A percentile compares a stretch with the other conserved stretches of the same genome.
These are phyloP conservation scores for Parnassius orleans DNA, from an alignment of 2,888 invertebrate species.

Conservation along the genomic window DNA sequence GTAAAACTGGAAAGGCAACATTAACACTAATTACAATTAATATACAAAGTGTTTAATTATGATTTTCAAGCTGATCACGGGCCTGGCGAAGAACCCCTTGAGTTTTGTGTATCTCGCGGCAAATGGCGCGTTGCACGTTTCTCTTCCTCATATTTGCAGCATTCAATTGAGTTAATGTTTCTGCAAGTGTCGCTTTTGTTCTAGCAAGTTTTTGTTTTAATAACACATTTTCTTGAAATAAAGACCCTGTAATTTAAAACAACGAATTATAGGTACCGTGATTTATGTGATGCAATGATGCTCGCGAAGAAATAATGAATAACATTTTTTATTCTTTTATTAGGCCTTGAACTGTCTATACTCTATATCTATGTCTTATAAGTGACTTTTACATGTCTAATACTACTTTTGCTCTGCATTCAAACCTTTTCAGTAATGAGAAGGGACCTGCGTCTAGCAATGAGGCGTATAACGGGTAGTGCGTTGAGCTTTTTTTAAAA, in stretches of 20 bases:
- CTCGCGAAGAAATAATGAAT: no score
- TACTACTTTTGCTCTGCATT: no score
- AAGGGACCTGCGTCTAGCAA: no score
- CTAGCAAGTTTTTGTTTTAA: constrained; percentile 85
- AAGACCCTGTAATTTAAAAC: constrained; percentile 53
- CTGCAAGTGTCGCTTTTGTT: constrained; percentile 87
- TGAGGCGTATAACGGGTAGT: no score
- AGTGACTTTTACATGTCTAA: no score
- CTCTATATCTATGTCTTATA: no score
- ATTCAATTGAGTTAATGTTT: constrained; percentile 87
- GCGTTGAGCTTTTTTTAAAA: no score
- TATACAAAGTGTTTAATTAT: constrained; percentile 33
- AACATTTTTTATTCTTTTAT: no score
- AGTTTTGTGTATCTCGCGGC: constrained; percentile 89
- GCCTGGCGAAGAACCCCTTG: constrained; percentile 88
- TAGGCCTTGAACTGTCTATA: no score
- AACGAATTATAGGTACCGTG: neutral
- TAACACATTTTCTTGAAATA: constrained; percentile 84
- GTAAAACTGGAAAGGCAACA: constrained; percentile 21
- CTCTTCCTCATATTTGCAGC: constrained; percentile 90
- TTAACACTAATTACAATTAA: constrained; percentile 8
- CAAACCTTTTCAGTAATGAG: no score
- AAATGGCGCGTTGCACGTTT: constrained; percentile 91
- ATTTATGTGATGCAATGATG: neutral
- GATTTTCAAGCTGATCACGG: constrained; percentile 85